Evolutionary conservation across 2,888 invertebrate genomes (phyloP).

Genomic region (Latrodectus hesperus): DNA sequence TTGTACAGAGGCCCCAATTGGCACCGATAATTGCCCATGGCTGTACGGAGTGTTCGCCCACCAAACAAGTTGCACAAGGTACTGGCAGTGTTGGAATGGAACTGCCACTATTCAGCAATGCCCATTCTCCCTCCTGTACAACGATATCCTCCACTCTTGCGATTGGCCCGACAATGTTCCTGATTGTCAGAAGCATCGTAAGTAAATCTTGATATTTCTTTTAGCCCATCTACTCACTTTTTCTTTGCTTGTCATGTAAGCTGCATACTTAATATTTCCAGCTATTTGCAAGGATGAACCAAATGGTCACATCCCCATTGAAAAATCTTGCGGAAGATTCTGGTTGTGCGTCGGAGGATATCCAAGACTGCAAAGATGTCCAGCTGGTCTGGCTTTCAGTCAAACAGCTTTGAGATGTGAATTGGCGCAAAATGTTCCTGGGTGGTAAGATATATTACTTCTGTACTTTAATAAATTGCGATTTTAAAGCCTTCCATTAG

Average conservation of each 20-base stretch:
- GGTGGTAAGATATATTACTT: slow-evolving; percentile 54
- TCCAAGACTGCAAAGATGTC: slow-evolving; percentile 88
- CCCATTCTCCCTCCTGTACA: slow-evolving; percentile 91
- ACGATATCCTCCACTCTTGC: slow-evolving; percentile 90
- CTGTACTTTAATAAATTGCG: too few species aligned
- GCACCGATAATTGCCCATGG: slow-evolving; percentile 92
- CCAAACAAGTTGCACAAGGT: slow-evolving; percentile 92
- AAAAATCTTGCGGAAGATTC: slow-evolving; percentile 93
- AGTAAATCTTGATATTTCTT: slow-evolving; percentile 76
- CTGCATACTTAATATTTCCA: slow-evolving; percentile 76
- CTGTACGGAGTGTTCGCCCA: slow-evolving; percentile 94
- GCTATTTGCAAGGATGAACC: slow-evolving; percentile 92
- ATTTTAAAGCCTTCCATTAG: too few species aligned
- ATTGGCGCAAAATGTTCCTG: slow-evolving; percentile 63
- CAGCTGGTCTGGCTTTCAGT: slow-evolving; percentile 70
- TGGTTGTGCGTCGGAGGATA: slow-evolving; percentile 96
- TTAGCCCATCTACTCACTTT: neutral
- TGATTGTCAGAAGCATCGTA: slow-evolving; percentile 94
- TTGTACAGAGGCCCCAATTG: slow-evolving; percentile 84
- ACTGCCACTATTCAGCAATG: slow-evolving; percentile 94
- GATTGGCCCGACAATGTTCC: slow-evolving; percentile 96
- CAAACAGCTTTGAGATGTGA: slow-evolving; percentile 63
- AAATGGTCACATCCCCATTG: slow-evolving; percentile 92
- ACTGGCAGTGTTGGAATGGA: slow-evolving; percentile 96
- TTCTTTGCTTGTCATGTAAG: too few species aligned